Base-by-base conservation (phyloP, 2,888 invertebrate genomes). In the Nebria salina region DNA sequence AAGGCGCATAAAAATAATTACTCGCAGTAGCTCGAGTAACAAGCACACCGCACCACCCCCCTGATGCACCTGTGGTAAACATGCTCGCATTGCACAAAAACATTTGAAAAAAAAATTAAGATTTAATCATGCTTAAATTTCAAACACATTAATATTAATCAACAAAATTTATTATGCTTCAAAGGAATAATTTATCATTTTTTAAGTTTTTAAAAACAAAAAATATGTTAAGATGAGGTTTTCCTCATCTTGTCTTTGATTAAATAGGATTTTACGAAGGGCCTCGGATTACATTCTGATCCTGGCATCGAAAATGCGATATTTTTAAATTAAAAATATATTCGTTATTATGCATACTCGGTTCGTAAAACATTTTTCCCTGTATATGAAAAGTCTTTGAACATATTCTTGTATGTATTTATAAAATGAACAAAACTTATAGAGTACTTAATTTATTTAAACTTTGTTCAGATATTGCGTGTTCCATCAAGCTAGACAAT, bases 291-390 rank as follows among this genome's bases (percentile, higher is more conserved):
- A 72, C 64, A 77, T 77, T 70, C 72, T 72, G 54, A 77, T 77
- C 77, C 72, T 72, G 54, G 65, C 72, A 64, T 64, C 72, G 43
- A 77, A 72, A 77, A 72, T 15, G 72, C 65, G 72, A 77, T 65
- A 72, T 26, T 64, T 77, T 72, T 65, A 77, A 70, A 77, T 77
- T 77, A 77, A 72, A 77, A 77, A 15, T 77, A 54, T 54, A 54
- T 54, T 54, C 13, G 54, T 54, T 4, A 5, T 20, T 20, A 20
- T 20, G 20, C 20, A 20, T 20, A 1, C 20, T 20, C 20, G 20
- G 20, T 20, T 20, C 20, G 20, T 20, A n/a, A n/a, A n/a, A n/a
- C n/a, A 20, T 20, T 20, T 20, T 20, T 20, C 20, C 20, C 20
- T 20, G 34, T 34, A 34, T 34, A 34, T 5, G 34, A 34, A 34